Conservation (phyloP, 2,888 invertebrate species). For the Clunio marinus region DNA sequence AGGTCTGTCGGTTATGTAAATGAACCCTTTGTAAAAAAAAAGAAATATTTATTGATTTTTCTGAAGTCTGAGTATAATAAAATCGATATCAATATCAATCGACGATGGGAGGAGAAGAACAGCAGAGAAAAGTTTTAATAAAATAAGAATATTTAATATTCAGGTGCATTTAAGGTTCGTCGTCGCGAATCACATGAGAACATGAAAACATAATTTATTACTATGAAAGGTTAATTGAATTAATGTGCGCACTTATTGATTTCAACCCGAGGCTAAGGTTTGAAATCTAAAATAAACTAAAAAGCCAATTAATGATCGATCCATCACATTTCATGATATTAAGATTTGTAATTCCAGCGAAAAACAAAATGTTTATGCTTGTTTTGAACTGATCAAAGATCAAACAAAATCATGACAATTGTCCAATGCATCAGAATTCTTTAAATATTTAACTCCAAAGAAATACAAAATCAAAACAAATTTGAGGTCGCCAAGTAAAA, state of each 20-base stretch:
- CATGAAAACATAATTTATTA: not conserved
- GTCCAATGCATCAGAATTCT: no score
- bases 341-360: no score
- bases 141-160: not conserved
- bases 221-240: not conserved
- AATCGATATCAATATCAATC: conserved; percentile 22
- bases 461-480: conserved; percentile 5
- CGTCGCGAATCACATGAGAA: no score
- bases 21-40: not conserved
- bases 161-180: not conserved
- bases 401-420: no score
- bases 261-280: not conserved
- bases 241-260: conserved; percentile 8
- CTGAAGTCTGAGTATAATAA: conserved; percentile 2
- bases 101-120: conserved; percentile 9
- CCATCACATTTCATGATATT: no score
- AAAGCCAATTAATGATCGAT: no score
- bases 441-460: not conserved
- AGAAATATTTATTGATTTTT: conserved; percentile 28
- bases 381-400: not conserved
- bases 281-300: no score
- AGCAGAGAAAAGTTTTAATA: not conserved
- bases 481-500: conserved; percentile 1
- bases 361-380: no score
- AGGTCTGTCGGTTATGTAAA: conserved; percentile 33